phyloP scores from a whole-genome alignment of 2,113 vertebrate genomes.

The Oncorhynchus mykiss region DNA sequence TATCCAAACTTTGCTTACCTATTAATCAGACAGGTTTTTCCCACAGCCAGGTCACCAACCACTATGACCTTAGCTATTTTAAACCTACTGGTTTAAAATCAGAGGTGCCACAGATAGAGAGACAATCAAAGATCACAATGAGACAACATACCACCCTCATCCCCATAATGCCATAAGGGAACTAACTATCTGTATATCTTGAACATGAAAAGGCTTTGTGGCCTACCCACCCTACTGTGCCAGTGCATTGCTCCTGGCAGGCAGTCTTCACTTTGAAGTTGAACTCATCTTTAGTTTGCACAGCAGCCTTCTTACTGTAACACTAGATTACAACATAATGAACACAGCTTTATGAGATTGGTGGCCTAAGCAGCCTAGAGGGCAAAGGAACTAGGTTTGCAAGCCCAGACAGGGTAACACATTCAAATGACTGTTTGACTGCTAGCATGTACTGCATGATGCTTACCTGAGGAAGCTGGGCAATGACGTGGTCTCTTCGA shows the following conservation, averaged over 20 bases:
- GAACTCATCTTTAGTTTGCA: conserved; percentile 81
- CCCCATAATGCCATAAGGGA: neutral
- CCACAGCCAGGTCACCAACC: conserved; percentile 93
- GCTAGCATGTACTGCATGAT: neutral
- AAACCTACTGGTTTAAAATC: conserved; percentile 77
- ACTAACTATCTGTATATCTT: neutral
- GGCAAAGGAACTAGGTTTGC: too few species aligned
- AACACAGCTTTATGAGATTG: neutral
- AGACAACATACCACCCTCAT: neutral
- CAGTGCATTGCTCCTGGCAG: conserved; percentile 90
- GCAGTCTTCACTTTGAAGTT: conserved; percentile 81
- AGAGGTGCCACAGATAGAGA: neutral
- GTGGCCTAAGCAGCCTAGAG: neutral
- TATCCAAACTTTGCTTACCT: conserved; percentile 75
- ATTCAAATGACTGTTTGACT: too few species aligned
- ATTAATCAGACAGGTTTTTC: conserved; percentile 96
- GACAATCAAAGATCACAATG: neutral
- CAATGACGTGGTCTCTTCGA: conserved; percentile 86
- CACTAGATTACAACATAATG: conserved; percentile 65
- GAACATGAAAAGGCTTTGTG: neutral
- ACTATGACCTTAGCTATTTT: conserved; percentile 98
- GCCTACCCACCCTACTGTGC: conserved; percentile 88
- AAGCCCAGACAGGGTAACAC: too few species aligned
- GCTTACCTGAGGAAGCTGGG: conserved; percentile 83
- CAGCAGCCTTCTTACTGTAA: conserved; percentile 83